These are phyloP conservation scores for Cavia aperea DNA, from an alignment of 2,113 vertebrate species.

Conservation along the genomic window DNA sequence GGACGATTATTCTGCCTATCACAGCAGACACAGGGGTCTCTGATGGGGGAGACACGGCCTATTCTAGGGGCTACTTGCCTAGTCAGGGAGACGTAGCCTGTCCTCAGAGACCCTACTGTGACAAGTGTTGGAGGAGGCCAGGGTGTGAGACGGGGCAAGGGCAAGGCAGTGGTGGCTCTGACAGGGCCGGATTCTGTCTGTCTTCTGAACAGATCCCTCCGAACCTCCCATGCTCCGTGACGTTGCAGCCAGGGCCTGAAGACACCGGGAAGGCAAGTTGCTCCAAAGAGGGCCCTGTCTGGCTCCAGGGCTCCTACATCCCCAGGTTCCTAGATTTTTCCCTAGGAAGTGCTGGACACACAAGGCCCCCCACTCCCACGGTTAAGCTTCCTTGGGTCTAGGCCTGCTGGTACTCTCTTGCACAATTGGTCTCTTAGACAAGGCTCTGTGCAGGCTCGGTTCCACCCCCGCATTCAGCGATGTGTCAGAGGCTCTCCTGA, in stretches of 20 bases:
- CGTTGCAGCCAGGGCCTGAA: conserved; percentile 92
- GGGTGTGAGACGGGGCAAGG: neutral
- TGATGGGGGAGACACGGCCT: neutral
- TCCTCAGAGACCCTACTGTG: neutral
- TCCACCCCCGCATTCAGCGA: neutral
- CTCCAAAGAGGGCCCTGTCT: neutral
- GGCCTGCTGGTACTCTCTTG: neutral
- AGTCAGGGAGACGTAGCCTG: neutral
- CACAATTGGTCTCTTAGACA: neutral
- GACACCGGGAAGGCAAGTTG: conserved; percentile 93
- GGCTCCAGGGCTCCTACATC: neutral
- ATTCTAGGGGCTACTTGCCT: neutral
- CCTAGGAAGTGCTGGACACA: neutral
- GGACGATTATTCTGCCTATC: neutral
- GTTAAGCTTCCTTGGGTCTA: neutral
- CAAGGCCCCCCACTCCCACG: neutral
- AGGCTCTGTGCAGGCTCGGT: neutral
- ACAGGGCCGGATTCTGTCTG: neutral
- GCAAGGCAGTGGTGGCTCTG: neutral
- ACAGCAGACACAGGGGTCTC: neutral
- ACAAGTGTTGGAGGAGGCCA: neutral
- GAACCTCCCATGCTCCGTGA: conserved; percentile 94
- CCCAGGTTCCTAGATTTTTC: neutral
- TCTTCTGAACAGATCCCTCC: conserved; percentile 84
- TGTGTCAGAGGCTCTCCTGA: neutral